Percentiles rank a stretch among this genome's conserved stretches.
Evolutionary conservation across 2,888 invertebrate genomes (phyloP).

Genomic region (Ormyrus thymus): DNA sequence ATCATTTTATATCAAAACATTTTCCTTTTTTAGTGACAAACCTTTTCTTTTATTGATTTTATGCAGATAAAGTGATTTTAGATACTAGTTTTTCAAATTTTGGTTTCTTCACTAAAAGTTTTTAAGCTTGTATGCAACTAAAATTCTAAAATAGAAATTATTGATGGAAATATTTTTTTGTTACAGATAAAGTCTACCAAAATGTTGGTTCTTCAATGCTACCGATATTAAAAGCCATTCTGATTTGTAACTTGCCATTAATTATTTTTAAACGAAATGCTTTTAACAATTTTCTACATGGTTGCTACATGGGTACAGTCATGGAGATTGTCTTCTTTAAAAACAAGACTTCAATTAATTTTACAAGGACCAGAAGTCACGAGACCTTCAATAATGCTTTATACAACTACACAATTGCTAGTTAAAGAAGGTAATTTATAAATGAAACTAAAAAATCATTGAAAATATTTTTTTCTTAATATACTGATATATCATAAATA

Average conservation of each 20-base stretch:
- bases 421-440: constrained; percentile 65
- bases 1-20: neutral
- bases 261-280: constrained; percentile 75
- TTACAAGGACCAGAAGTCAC: constrained; percentile 61
- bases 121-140: neutral
- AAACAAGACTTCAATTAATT: constrained; percentile 79
- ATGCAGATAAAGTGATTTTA: neutral
- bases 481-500: neutral
- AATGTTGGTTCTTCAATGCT: constrained; percentile 22
- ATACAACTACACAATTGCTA: constrained; percentile 60
- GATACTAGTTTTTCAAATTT: neutral
- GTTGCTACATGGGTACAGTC: constrained; percentile 89
- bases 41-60: constrained; percentile 30
- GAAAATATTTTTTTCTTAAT: too few species aligned
- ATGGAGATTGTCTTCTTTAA: constrained; percentile 84
- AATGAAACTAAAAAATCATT: too few species aligned
- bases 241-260: constrained; percentile 6
- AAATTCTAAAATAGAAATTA: neutral
- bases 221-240: constrained; percentile 7
- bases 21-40: neutral
- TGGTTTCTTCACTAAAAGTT: neutral
- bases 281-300: constrained; percentile 89
- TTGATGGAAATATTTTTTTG: constrained; percentile 7
- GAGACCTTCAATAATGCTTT: constrained; percentile 68
- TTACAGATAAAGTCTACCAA: constrained; percentile 22